phyloP scores from a whole-genome alignment of 2,888 invertebrate species.

The Platycheirus rosarum region DNA sequence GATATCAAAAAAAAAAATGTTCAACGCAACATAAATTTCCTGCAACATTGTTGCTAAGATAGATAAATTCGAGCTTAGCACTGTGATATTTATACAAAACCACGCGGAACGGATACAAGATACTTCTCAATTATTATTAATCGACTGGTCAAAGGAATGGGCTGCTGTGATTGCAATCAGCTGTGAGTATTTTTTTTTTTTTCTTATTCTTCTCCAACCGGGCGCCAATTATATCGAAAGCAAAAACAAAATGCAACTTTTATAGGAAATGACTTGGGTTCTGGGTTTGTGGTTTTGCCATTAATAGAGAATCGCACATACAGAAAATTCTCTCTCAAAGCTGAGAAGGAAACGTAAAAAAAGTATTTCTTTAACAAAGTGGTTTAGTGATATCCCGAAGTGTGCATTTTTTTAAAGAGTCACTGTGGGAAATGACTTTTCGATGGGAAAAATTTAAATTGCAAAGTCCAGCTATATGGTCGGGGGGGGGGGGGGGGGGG shows the following conservation, averaged over 20 bases:
- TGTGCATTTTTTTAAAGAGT: constrained; percentile 65
- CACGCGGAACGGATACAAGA: constrained; percentile 28
- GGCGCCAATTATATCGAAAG: constrained; percentile 59
- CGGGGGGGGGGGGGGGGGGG: too few species aligned
- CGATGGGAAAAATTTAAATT: constrained; percentile 69
- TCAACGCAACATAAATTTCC: not conserved
- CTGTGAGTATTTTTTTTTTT: constrained; percentile 14
- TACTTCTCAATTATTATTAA: constrained; percentile 59
- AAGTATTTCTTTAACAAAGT: constrained; percentile 20
- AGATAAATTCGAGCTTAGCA: constrained; percentile 45
- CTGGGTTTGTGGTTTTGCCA: constrained; percentile 58
- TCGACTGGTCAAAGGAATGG: constrained; percentile 41
- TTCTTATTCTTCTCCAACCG: constrained; percentile 14
- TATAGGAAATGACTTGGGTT: constrained; percentile 68
- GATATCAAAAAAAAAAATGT: too few species aligned
- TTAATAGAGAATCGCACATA: constrained; percentile 36
- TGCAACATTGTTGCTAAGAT: constrained; percentile 12
- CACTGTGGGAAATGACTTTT: constrained; percentile 64
- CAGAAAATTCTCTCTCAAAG: constrained; percentile 4
- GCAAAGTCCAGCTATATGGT: constrained; percentile 41
- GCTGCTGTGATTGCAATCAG: constrained; percentile 55
- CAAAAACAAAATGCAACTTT: constrained; percentile 36
- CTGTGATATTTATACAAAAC: constrained; percentile 19
- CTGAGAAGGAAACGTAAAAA: not conserved
- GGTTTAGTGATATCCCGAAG: constrained; percentile 20